phyloP scores from a whole-genome alignment of 2,888 invertebrate genomes.

The Microctonus brassicae region DNA sequence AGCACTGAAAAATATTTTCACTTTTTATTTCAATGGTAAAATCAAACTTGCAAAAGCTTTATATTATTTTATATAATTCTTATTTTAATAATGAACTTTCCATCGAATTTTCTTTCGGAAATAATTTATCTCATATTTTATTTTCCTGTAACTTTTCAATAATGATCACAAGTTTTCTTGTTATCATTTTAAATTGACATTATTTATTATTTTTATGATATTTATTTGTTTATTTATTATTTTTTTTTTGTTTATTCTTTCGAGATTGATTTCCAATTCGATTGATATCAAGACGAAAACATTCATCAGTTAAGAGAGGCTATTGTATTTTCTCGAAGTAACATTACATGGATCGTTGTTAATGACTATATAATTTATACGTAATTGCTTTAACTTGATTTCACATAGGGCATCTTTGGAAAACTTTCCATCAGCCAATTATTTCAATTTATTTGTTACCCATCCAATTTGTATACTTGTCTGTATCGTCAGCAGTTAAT shows the following conservation, averaged over 20 bases:
- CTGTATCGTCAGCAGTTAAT: background rate
- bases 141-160: background rate
- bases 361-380: background rate
- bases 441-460: background rate
- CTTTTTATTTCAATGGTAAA: background rate
- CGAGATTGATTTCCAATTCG: background rate
- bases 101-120: background rate
- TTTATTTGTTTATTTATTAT: background rate
- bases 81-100: background rate
- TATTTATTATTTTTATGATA: background rate
- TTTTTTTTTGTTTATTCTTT: background rate
- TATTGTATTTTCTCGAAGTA: background rate
- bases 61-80: background rate
- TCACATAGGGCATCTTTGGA: background rate
- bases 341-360: background rate
- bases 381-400: background rate
- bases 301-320: background rate
- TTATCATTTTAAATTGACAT: background rate
- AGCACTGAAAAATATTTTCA: background rate
- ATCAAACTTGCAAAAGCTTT: background rate
- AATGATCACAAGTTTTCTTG: background rate
- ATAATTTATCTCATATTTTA: background rate
- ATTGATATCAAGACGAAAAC: background rate
- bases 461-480: background rate
- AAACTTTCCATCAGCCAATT: background rate